Evolutionary conservation across 2,888 invertebrate species (phyloP).

Genomic region (Rotaria macrura): DNA sequence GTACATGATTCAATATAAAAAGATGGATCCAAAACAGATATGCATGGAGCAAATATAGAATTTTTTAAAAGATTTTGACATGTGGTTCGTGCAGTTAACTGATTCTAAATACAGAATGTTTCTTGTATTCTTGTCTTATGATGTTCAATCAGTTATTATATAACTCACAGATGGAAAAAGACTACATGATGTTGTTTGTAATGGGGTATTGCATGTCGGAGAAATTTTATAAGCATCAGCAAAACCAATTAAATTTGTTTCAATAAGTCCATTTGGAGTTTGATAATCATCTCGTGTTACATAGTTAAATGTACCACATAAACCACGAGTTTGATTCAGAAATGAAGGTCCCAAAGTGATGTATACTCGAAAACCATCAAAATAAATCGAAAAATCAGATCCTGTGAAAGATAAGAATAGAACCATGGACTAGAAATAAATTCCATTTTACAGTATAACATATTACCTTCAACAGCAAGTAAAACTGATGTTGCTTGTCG

Average conservation of each 20-base stretch:
- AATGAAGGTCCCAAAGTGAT: slow-evolving; percentile 37
- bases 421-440: neutral
- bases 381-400: slow-evolving; percentile 38
- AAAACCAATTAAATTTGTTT: slow-evolving; percentile 65
- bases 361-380: slow-evolving; percentile 37
- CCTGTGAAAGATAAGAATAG: slow-evolving; percentile 23
- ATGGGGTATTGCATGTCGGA: neutral
- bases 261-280: slow-evolving; percentile 60
- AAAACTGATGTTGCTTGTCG: slow-evolving; percentile 2
- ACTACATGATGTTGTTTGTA: slow-evolving; percentile 21
- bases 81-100: neutral
- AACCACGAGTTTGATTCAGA: slow-evolving; percentile 37
- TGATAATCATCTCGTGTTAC: slow-evolving; percentile 52
- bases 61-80: neutral
- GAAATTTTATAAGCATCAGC: slow-evolving; percentile 26
- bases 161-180: slow-evolving; percentile 22
- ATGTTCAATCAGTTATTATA: too few relatives aligned
- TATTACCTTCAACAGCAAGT: neutral
- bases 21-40: neutral
- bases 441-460: too few relatives aligned
- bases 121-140: neutral
- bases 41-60: neutral
- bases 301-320: slow-evolving; percentile 44
- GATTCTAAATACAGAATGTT: neutral
- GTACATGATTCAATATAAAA: slow-evolving; percentile 2